Evolutionary conservation across 92 coral and sea anemone species (phyloP), one percentile per base, ranked within the genome.

Genomic region (Hydrozoanthus gracilis): DNA sequence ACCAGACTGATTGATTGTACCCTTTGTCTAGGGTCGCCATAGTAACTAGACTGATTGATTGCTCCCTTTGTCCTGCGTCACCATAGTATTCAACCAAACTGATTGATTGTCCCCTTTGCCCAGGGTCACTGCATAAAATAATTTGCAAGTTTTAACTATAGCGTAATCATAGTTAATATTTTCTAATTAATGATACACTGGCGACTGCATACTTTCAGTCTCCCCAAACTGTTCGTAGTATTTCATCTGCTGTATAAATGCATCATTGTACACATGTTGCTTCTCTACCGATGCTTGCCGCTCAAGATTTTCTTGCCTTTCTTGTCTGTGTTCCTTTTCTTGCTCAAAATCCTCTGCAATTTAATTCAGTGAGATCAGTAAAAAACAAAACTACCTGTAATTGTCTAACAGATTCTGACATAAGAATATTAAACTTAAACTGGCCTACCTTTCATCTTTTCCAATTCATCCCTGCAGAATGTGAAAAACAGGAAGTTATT

Each of bases 191-290:
- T 61, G 4, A 61, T 3, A 61, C 5, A 56, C 10, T 3, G 62
- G 10, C 10, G 14, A 56, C 14, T 3, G 14, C 71, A 46, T 82
- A 97, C 99, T 96, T 90, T 97, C 99, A 55, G 99, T 97, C 35
- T 92, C 91, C 54, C 99, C 99, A 87, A 91, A 94, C 89, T 97
- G 94, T 18, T 95, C 95, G 83, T 97, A 97, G 89, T 97, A 95
- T 73, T 92, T 95, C 99, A 97, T 97, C 85, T 97, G 98, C 80
- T 97, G 98, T 51, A 97, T 90, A 78, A 97, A 97, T 5, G 98
- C 99, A 82, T 97, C 99, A 72, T 95, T 96, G 87, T 95, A 97
- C 44, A 97, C 99, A 55, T 95, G 95, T 61, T 93, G 99, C 85
- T 95, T 95, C 74, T 95, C 98, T 65, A 95, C 87, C 3, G 99